Evolutionary conservation across 1,140 invertebrate genomes (phyloP), one percentile per base, ranked within the genome.

Genomic region (Zeugodacus cucurbitae): DNA sequence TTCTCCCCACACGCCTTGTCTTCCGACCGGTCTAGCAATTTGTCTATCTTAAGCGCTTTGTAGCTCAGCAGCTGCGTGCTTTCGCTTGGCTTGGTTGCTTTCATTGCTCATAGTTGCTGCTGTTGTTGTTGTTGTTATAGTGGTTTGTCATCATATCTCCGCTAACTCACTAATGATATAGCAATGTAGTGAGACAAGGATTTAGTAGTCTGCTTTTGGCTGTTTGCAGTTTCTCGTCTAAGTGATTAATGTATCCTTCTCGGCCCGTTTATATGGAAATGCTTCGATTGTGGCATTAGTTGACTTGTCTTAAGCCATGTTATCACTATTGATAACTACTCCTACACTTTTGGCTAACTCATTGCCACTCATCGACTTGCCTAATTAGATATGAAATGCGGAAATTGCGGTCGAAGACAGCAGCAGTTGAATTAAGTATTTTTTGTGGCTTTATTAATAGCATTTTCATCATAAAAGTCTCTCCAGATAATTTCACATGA

Each of bases 11-110:
- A 26, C 8, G 41, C n/a, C 44, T 82, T 26, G 10, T 82, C 26
- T 48, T n/a, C 44, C 29, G 14, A 20, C 41, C 17, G 22, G 20
- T 22, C 14, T 82, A 26, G 41, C 26, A 82, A 82, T 82, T 82
- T 48, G 74, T 82, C 74, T 82, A 48, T 48, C 74, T 82, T 82
- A 82, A 82, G 74, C 22, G 29, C 74, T 82, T 82, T 48, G 34
- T 48, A 22, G 34, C 26, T 41, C 22, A 82, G n/a, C 74, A 29
- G 37, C 37, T 82, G 74, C n/a, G 22, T 37, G 37, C 14, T 20
- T 70, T 20, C 74, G 2, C 22, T 20, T 20, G 4, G 8, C 58
- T 3, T 48, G n/a, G 14, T 48, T 26, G 44, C n/a, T n/a, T n/a
- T n/a, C n/a, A n/a, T n/a, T n/a, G n/a, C n/a, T n/a, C n/a, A n/a